A percentile compares a stretch with the other conserved stretches of the same genome.
phyloP scores from a whole-genome alignment of 2,888 invertebrate species.

The Caenorhabditis macrosperma region DNA sequence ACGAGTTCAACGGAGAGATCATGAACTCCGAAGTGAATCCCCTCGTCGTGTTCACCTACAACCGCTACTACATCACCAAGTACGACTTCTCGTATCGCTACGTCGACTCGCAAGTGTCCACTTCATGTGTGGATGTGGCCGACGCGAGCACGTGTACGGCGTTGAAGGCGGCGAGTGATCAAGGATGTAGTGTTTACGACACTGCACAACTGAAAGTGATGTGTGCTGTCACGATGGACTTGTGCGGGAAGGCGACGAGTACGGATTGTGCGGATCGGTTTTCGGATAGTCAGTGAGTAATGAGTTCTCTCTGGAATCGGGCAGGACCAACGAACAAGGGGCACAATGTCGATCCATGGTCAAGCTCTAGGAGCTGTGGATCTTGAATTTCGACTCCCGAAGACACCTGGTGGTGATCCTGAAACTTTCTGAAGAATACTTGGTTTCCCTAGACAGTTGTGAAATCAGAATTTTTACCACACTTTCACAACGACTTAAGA shows the following conservation, averaged over 20 bases:
- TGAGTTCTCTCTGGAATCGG: background rate
- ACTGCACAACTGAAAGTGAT: conserved; percentile 38
- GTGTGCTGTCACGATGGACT: conserved; percentile 54
- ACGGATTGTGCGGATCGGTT: conserved; percentile 54
- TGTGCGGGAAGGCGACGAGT: conserved; percentile 50
- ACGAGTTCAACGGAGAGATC: conserved; percentile 54
- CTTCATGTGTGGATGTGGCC: conserved; percentile 20
- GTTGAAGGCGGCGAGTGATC: conserved; percentile 20
- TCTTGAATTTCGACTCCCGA: no score
- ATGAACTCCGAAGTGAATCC: conserved; percentile 50
- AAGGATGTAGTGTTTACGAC: conserved; percentile 28
- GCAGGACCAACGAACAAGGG: no score
- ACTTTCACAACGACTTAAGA: no score
- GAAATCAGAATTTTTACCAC: no score
- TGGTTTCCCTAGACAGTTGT: no score
- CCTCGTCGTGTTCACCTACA: conserved; percentile 52
- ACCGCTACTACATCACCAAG: conserved; percentile 49
- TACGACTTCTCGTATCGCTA: conserved; percentile 54
- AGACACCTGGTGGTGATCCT: no score
- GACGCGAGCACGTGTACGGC: conserved; percentile 29
- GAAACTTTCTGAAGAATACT: no score
- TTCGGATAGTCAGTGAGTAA: conserved; percentile 28
- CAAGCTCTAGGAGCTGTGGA: no score
- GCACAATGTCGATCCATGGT: no score
- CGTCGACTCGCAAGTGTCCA: background rate